Percentiles rank a stretch among this genome's conserved stretches.
phyloP scores from a whole-genome alignment of 1,140 invertebrate genomes.

The Danaus melanippus region DNA sequence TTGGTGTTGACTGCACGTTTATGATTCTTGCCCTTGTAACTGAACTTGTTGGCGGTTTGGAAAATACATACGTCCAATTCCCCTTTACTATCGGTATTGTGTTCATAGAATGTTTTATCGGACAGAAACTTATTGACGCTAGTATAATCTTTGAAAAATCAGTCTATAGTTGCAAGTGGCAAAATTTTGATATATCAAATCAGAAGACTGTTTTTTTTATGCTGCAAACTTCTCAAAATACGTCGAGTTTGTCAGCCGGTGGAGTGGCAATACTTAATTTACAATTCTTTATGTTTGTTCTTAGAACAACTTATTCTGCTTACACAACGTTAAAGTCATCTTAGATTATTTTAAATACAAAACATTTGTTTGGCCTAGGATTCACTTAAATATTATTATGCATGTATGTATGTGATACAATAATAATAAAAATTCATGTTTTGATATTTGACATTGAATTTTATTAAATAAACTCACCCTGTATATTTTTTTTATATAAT shows the following conservation, averaged over 20 bases:
- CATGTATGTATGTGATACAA: too few species aligned
- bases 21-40: conserved; percentile 29
- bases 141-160: conserved; percentile 27
- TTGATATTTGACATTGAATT: too few species aligned
- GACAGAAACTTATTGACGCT: conserved; percentile 43
- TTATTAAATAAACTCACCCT: too few species aligned
- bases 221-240: conserved; percentile 37
- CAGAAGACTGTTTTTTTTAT: conserved; percentile 35
- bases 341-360: too few species aligned
- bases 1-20: conserved; percentile 30
- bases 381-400: too few species aligned
- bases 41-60: conserved; percentile 39
- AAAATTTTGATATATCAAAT: conserved; percentile 34
- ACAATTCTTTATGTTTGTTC: conserved; percentile 31
- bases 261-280: conserved; percentile 33
- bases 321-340: conserved; percentile 36
- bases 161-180: conserved; percentile 39
- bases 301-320: conserved; percentile 37
- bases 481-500: too few species aligned
- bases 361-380: too few species aligned
- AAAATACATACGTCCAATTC: conserved; percentile 36
- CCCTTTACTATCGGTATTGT: conserved; percentile 38
- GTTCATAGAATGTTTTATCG: conserved; percentile 36
- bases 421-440: too few species aligned
- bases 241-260: conserved; percentile 35